Conservation (phyloP, 2,888 invertebrate genomes). For the Pollenia labialis region DNA sequence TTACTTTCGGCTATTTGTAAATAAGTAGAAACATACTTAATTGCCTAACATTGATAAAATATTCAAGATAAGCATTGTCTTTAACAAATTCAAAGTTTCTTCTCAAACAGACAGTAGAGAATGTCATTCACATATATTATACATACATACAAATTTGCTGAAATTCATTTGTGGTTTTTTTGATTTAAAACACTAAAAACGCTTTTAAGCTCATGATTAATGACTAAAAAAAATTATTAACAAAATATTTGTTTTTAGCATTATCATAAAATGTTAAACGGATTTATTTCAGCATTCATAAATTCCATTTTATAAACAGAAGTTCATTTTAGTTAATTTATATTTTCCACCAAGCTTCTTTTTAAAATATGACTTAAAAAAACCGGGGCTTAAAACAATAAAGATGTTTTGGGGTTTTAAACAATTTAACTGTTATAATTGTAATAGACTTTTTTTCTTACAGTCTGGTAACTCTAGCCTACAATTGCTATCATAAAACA, state of each 20-base stretch:
- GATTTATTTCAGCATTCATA: background rate
- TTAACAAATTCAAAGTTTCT: background rate
- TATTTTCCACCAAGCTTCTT: too few relatives aligned
- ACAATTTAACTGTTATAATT: too few relatives aligned
- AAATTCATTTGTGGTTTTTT: background rate
- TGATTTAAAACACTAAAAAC: background rate
- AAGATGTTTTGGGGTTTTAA: too few relatives aligned
- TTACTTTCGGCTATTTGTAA: background rate
- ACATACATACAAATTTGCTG: background rate
- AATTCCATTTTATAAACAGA: background rate
- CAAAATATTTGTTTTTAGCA: background rate
- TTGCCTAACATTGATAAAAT: background rate
- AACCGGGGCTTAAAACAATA: too few relatives aligned
- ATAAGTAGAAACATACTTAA: background rate
- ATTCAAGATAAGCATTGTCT: too few relatives aligned
- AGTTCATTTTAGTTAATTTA: too few relatives aligned
- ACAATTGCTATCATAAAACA: background rate
- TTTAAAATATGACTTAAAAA: too few relatives aligned
- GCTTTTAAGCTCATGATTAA: constrained; percentile 40
- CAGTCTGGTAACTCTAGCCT: constrained; percentile 3
- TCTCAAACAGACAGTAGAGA: background rate
- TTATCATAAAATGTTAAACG: background rate
- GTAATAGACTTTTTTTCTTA: too few relatives aligned
- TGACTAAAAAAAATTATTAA: background rate
- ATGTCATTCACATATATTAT: background rate